Evolutionary conservation across 2,113 vertebrate genomes (phyloP).

Genomic region (Tauraco erythrolophus): DNA sequence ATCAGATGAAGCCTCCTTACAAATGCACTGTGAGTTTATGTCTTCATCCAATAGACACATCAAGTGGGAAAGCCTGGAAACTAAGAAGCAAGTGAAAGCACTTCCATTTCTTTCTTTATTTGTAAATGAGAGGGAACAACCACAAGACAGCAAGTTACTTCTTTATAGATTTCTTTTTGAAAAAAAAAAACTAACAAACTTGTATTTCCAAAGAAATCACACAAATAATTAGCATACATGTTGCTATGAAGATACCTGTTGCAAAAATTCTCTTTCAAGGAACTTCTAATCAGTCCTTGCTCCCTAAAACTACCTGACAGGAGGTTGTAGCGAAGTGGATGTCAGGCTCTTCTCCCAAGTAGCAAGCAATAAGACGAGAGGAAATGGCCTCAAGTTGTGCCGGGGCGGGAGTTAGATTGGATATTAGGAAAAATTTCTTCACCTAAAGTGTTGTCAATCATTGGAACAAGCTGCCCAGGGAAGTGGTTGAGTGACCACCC

Average conservation of each 20-base stretch:
- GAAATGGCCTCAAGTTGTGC: too few species aligned
- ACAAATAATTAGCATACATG: background rate
- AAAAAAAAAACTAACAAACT: background rate
- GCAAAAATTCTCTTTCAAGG: constrained; percentile 55
- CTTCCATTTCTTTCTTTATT: background rate
- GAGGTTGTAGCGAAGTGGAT: too few species aligned
- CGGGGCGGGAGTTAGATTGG: too few species aligned
- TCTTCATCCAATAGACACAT: background rate
- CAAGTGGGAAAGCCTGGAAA: background rate
- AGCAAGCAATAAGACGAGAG: too few species aligned
- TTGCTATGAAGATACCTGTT: background rate
- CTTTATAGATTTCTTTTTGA: background rate
- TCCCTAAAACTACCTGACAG: too few species aligned
- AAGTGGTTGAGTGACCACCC: too few species aligned
- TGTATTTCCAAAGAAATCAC: background rate
- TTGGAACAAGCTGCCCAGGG: too few species aligned
- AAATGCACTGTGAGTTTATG: background rate
- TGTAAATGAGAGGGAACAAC: background rate
- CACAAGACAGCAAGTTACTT: background rate
- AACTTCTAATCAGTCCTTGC: background rate
- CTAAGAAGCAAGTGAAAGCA: background rate
- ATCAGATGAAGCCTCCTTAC: background rate
- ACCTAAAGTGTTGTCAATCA: too few species aligned
- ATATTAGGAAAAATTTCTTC: too few species aligned
- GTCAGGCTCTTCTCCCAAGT: too few species aligned